Evolutionary conservation across 2,113 vertebrate genomes (phyloP).

Genomic region (Catagonus wagneri): DNA sequence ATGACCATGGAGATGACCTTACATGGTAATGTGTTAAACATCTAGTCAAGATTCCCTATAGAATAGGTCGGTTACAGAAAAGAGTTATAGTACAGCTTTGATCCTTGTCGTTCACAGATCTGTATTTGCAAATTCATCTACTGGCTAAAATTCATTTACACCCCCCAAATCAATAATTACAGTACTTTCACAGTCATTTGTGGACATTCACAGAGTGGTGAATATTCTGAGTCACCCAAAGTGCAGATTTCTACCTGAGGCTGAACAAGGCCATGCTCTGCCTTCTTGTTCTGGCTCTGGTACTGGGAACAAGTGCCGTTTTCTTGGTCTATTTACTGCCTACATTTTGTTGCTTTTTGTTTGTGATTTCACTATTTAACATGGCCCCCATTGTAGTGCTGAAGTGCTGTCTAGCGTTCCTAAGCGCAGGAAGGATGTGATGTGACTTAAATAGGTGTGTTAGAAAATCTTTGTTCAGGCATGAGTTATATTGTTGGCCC

Average conservation of each 20-base stretch:
- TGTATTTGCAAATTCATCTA: background rate
- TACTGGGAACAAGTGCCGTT: background rate
- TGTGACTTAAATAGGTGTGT: background rate
- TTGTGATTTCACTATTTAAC: conserved; percentile 26
- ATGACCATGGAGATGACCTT: background rate
- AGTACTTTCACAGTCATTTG: background rate
- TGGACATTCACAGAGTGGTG: background rate
- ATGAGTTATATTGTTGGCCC: background rate
- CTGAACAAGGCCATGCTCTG: accelerated
- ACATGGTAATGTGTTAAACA: background rate
- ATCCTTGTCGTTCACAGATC: background rate
- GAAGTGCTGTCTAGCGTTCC: background rate
- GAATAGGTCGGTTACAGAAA: background rate
- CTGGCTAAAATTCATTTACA: background rate
- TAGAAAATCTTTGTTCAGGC: background rate
- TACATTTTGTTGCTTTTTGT: background rate
- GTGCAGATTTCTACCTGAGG: background rate
- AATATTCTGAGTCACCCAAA: background rate
- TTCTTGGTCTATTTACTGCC: background rate
- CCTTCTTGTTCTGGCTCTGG: background rate
- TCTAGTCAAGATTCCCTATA: background rate
- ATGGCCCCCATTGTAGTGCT: background rate
- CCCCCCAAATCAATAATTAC: background rate
- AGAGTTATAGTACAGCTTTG: background rate
- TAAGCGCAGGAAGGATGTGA: background rate